Percentiles rank a stretch among this genome's conserved stretches.
phyloP scores from a whole-genome alignment of 2,888 invertebrate species.

The Taphrorychus bicolor region DNA sequence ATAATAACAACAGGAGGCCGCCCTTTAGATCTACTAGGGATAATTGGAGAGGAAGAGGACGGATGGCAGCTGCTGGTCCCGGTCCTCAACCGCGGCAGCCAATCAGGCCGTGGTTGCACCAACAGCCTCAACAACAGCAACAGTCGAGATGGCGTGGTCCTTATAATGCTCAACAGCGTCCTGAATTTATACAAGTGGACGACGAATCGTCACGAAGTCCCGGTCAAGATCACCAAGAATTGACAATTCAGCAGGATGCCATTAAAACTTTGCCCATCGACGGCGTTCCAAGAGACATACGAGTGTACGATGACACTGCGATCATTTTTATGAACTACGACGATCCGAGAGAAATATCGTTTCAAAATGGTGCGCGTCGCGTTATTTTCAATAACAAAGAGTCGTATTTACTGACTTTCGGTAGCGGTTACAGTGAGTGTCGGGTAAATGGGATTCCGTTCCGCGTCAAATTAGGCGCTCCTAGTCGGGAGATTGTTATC shows the following conservation, averaged over 20 bases:
- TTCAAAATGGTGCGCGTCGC: conserved; percentile 79
- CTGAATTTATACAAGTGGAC: conserved; percentile 3
- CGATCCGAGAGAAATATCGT: conserved; percentile 85
- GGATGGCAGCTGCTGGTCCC: conserved; percentile 34
- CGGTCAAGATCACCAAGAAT: conserved; percentile 27
- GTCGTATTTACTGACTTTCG: conserved; percentile 67
- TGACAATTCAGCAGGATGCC: conserved; percentile 66
- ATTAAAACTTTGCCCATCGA: conserved; percentile 85
- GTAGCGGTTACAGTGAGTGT: conserved; percentile 76
- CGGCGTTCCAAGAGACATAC: conserved; percentile 78
- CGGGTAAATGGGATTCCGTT: conserved; percentile 76
- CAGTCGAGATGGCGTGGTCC: conserved; percentile 32
- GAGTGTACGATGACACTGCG: conserved; percentile 86
- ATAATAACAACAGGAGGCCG: conserved; percentile 5
- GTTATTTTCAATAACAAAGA: conserved; percentile 81
- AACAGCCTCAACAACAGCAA: conserved; percentile 25
- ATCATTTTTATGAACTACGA: conserved; percentile 86
- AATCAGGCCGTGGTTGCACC: conserved; percentile 47
- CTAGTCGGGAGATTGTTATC: conserved; percentile 89
- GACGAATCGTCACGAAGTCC: conserved; percentile 42
- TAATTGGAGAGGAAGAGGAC: conserved; percentile 31
- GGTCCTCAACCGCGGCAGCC: conserved; percentile 40
- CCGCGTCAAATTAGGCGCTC: conserved; percentile 87
- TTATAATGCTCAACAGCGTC: not conserved
- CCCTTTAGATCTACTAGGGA: conserved; percentile 26